A percentile compares a stretch with the other conserved stretches of the same genome.
Conservation (phyloP, 2,113 vertebrate genomes). For the Petroica traversi region DNA sequence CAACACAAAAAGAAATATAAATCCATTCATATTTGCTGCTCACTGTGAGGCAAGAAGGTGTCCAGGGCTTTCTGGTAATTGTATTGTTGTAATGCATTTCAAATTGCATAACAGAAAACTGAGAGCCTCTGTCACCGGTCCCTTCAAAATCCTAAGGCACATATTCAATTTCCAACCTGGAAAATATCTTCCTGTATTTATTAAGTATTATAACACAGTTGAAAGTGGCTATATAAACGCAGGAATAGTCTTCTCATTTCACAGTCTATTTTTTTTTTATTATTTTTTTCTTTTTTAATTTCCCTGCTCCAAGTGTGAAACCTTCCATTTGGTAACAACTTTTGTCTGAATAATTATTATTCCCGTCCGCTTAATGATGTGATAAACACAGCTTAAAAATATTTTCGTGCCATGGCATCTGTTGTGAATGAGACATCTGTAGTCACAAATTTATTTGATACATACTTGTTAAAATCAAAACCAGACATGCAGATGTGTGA, state of each 20-base stretch:
- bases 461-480: slow-evolving; percentile 59
- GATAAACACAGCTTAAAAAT: slow-evolving; percentile 46
- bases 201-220: not conserved
- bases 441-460: slow-evolving; percentile 62
- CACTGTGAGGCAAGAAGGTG: not conserved
- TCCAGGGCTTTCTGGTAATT: not conserved
- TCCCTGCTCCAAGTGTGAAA: not conserved
- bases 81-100: not conserved
- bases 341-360: slow-evolving; percentile 20
- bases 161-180: not conserved
- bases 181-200: not conserved
- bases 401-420: slow-evolving; percentile 34
- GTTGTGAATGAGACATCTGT: slow-evolving; percentile 53
- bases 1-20: not conserved
- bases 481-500: slow-evolving; percentile 42
- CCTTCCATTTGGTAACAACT: not conserved
- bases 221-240: not conserved
- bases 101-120: not conserved
- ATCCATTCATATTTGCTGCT: not conserved
- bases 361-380: not conserved
- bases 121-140: not conserved
- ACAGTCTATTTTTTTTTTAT: not conserved
- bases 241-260: not conserved
- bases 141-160: not conserved
- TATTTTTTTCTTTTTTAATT: not conserved